phyloP scores from a whole-genome alignment of 2,113 vertebrate species.

The Lethenteron reissneri region DNA sequence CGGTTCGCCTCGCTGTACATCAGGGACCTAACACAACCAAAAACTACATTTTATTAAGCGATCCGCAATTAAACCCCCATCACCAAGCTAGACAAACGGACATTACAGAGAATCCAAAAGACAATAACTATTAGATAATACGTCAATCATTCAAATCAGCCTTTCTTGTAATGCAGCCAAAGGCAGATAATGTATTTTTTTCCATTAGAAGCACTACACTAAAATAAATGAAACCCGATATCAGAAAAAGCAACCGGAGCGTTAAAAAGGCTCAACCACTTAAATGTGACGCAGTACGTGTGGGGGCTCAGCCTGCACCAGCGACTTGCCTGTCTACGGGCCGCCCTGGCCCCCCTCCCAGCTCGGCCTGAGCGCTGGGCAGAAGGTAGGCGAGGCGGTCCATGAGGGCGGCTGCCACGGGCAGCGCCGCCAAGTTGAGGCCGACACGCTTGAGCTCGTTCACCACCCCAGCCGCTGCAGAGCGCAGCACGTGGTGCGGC shows the following conservation, averaged over 20 bases:
- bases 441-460: constrained; percentile 98
- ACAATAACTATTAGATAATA: neutral
- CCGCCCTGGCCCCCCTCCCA: constrained; percentile 82
- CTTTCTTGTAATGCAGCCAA: neutral
- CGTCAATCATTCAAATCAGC: neutral
- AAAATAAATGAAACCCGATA: neutral
- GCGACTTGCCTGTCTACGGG: constrained; percentile 65
- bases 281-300: neutral
- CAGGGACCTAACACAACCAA: constrained; percentile 37
- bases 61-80: no score
- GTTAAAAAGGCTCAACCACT: neutral
- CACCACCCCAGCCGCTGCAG: constrained; percentile 72
- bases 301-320: constrained; percentile 11
- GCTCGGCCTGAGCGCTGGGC: constrained; percentile 72
- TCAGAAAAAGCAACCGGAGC: neutral
- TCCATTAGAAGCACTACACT: neutral
- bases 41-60: no score
- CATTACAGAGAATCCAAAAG: neutral
- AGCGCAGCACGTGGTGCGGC: constrained; percentile 83
- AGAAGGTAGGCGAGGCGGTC: constrained; percentile 99
- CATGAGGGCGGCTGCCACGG: constrained; percentile 96
- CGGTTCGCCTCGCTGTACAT: constrained; percentile 99
- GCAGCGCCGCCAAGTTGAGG: constrained; percentile 95
- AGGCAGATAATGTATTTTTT: neutral
- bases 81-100: constrained; percentile 4